Base-by-base conservation (phyloP, 2,888 invertebrate species). In the Rhodophaea formosa region DNA sequence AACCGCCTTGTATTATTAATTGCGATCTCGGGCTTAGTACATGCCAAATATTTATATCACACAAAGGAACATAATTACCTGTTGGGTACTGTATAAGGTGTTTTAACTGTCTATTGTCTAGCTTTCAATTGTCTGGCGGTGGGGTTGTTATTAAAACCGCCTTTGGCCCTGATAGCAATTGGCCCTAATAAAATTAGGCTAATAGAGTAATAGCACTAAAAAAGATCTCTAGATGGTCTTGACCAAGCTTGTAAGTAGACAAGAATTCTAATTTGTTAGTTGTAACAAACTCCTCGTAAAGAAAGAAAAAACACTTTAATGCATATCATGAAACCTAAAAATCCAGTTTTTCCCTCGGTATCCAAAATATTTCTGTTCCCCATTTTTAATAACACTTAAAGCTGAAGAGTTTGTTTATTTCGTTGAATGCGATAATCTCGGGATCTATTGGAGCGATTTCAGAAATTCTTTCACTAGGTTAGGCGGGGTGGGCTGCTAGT, bases 211-310 rank as follows among this genome's bases (percentile, higher is more conserved):
- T 59, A 30, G 56, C 49, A 1, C 59, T 53, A 54, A 61, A 59
- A 43, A 57, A 49, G 8, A 61, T 32, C 45, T 61, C 57, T n/a
- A 59, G 15, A 14, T 59, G 59, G 30, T 61, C 56, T 59, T 61
- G 61, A 17, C 42, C 44, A 43, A 54, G 30, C 7, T 30, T 30
- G 39, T 39, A 39, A 39, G 39, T 39, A 8, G 39, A 39, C 10
- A 39, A 39, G 39, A 39, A 39, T 39, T n/a, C n/a, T n/a, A n/a
- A n/a, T n/a, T n/a, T n/a, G n/a, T n/a, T n/a, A n/a, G n/a, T n/a
- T n/a, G n/a, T 39, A 6, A 39, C 39, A 39, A 12, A 39, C 10
- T 39, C n/a, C 10, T 39, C 39, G 10, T 39, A 39, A 23, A 7
- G n/a, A n/a, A 42, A n/a, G n/a, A n/a, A 42, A 14, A 42, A 42